Base-by-base conservation (phyloP, 2,797 vertebrate species). In the Dermochelys coriacea region DNA sequence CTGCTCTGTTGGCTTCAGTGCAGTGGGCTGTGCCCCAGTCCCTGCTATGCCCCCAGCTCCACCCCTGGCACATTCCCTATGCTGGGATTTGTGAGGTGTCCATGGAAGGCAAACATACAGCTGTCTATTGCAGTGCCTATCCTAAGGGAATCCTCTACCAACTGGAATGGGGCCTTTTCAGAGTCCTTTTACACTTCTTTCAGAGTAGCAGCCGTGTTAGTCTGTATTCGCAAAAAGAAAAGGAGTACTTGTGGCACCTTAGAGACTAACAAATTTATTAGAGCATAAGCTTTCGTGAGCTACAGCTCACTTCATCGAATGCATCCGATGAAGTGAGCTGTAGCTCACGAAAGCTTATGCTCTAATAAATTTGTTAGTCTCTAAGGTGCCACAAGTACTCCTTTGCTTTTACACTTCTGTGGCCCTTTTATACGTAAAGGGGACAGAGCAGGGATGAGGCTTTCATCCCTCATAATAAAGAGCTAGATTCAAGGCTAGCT, bases 401-500 rank as follows among this genome's bases (percentile, higher is more conserved):
- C n/a, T n/a, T n/a, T n/a, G n/a, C 41, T 14, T 37, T 86, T 93
- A 81, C 27, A 31, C 61, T 29, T 29, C 41, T 37, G 29, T 51
- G 18, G 16, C 31, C 59, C 27, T 77, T 47, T 77, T 31, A 79
- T 37, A n/a, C 45, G 12, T 19, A 41, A 80, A 79, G 37, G 12
- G 19, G 27, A 59, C 29, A 80, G 51, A 87, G 85, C 27, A 68
- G 31, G 6, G 14, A 18, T 12, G 45, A 55, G 29, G 55, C 50
- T 31, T 31, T 54, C n/a, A 87, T 11, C 3, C 2, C 61, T 64
- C 85, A 16, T 82, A 88, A 93, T 89, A 92, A 90, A n/a, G 10
- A 86, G 5, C 12, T 23, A 91, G 49, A 31, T 90, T 93, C 51
- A 89, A 90, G 88, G 92, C 74, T 49, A 79, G 4, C 16, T 91